phyloP scores from a whole-genome alignment of 2,888 invertebrate species.

The Pedicia rivosa region DNA sequence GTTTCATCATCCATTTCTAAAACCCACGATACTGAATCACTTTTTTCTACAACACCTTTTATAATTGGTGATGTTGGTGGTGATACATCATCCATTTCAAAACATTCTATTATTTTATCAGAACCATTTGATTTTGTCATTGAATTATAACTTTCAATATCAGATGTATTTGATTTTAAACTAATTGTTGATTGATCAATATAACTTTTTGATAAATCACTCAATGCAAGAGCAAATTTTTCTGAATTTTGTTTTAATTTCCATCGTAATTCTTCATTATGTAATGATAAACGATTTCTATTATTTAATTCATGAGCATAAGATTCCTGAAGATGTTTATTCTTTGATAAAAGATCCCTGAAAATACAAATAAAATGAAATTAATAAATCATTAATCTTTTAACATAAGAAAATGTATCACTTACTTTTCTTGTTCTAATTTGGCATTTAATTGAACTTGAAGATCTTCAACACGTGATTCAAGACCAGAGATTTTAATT shows the following conservation, averaged over 20 bases:
- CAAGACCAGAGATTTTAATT: constrained; percentile 57
- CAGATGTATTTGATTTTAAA: background rate
- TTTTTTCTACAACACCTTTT: constrained; percentile 70
- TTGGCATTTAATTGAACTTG: constrained; percentile 54
- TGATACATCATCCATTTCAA: constrained; percentile 30
- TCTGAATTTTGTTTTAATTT: constrained; percentile 69
- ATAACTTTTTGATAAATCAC: constrained; percentile 21
- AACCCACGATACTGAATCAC: constrained; percentile 75
- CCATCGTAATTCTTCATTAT: constrained; percentile 82
- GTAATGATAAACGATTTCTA: constrained; percentile 58
- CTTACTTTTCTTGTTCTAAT: constrained; percentile 55
- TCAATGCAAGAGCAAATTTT: constrained; percentile 33
- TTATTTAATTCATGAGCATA: constrained; percentile 63
- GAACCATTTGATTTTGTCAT: constrained; percentile 11
- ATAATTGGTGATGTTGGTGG: constrained; percentile 56
- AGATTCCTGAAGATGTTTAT: constrained; percentile 53
- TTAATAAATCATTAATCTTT: background rate
- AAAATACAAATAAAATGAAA: background rate
- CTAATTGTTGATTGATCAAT: constrained; percentile 11
- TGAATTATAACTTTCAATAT: background rate
- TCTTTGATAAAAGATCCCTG: constrained; percentile 49
- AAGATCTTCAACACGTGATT: constrained; percentile 76
- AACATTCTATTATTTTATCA: constrained; percentile 13
- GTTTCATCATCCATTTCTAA: constrained; percentile 60
- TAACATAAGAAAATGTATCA: constrained; percentile 6